A percentile compares a stretch with the other conserved stretches of the same genome.
Conservation (phyloP, 2,797 vertebrate species). For the Acipenser oxyrinchus region DNA sequence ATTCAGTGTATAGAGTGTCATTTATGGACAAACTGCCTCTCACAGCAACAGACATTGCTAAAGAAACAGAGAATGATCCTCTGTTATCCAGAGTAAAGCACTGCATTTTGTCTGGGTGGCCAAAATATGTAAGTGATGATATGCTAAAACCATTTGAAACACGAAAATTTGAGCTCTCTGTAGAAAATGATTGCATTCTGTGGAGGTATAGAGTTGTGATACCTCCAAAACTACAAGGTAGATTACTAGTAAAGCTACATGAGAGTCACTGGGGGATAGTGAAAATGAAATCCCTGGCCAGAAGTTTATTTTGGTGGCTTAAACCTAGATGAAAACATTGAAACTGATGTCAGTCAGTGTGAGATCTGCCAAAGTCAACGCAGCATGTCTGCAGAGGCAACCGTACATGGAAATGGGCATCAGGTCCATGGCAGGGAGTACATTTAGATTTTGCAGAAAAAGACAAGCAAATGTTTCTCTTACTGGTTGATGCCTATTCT, state of each 20-base stretch:
- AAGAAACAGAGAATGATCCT: conserved; percentile 12
- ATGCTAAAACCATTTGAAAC: neutral
- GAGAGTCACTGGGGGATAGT: no score
- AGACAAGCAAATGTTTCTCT: no score
- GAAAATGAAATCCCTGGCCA: conserved; percentile 20
- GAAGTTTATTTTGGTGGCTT: conserved; percentile 21
- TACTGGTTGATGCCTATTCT: no score
- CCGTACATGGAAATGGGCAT: conserved; percentile 9
- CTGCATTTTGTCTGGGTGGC: conserved; percentile 9
- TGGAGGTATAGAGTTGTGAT: no score
- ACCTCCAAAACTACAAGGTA: neutral
- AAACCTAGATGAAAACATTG: conserved; percentile 23
- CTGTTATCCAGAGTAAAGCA: conserved; percentile 6
- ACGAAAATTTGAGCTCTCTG: no score
- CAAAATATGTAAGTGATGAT: neutral
- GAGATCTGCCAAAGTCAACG: conserved; percentile 15
- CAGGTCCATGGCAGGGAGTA: conserved; percentile 9
- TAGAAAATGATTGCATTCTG: no score
- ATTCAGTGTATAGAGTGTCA: conserved; percentile 11
- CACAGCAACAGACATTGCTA: conserved; percentile 4
- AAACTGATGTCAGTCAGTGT: conserved; percentile 13
- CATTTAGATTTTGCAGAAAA: neutral
- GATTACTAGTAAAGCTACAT: no score
- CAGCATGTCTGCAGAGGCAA: conserved; percentile 17
- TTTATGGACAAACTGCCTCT: conserved; percentile 8